phyloP scores from a whole-genome alignment of 2,113 vertebrate species.

The Prolemur simus region DNA sequence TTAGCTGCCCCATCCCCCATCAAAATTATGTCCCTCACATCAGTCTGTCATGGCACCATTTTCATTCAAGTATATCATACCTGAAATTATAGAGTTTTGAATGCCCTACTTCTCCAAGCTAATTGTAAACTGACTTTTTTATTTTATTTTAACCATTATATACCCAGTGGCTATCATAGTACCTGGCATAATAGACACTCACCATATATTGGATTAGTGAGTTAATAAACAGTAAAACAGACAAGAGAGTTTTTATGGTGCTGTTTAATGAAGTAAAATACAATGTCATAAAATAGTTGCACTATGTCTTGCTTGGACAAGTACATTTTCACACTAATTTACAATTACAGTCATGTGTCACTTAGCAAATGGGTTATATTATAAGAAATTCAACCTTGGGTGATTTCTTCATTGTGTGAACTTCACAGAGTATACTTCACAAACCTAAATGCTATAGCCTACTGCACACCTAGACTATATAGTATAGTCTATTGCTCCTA shows the following conservation, averaged over 20 bases:
- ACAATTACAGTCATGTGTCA: not conserved
- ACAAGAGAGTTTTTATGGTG: not conserved
- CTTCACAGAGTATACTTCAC: not conserved
- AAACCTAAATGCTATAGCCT: not conserved
- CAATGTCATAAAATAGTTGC: not conserved
- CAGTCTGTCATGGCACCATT: not conserved
- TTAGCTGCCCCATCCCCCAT: not conserved
- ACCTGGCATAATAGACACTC: not conserved
- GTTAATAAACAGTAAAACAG: not conserved
- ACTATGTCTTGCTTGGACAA: not conserved
- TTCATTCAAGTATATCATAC: not conserved
- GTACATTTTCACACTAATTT: not conserved
- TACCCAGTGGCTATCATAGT: not conserved
- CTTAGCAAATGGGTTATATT: not conserved
- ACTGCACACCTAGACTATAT: not conserved
- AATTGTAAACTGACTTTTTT: not conserved
- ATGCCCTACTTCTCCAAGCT: not conserved
- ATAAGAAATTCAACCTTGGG: not conserved
- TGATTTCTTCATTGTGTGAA: not conserved
- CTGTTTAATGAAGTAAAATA: slow-evolving; percentile 1
- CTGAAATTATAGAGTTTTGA: slow-evolving; percentile 14
- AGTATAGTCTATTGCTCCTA: not conserved
- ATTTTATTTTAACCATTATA: not conserved
- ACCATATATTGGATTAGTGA: not conserved
- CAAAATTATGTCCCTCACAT: not conserved